Percentiles rank a stretch among this genome's conserved stretches.
These are phyloP conservation scores for Silurus lanzhouensis DNA, from an alignment of 2,797 vertebrate genomes.

Conservation along the genomic window DNA sequence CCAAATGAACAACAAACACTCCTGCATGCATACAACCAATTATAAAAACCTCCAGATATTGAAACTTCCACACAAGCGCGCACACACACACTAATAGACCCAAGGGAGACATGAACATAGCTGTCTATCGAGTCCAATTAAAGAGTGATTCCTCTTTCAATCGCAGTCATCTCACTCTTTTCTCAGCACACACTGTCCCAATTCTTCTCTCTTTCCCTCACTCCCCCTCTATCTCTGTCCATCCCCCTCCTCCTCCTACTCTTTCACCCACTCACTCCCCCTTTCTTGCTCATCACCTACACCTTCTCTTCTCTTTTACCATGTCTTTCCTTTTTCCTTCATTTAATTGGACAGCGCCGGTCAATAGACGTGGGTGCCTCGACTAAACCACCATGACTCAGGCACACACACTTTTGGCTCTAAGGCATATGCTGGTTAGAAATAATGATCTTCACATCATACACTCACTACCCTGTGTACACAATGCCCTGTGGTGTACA, in stretches of 20 bases:
- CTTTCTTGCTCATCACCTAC: slow-evolving; percentile 16
- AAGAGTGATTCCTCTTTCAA: slow-evolving; percentile 64
- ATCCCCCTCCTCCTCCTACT: neutral
- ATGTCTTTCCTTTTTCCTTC: slow-evolving; percentile 15
- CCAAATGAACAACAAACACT: slow-evolving; percentile 64
- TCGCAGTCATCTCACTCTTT: slow-evolving; percentile 45
- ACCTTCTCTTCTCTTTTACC: slow-evolving; percentile 17
- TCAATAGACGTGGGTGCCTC: slow-evolving; percentile 61
- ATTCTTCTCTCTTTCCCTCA: slow-evolving; percentile 45
- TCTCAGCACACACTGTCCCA: slow-evolving; percentile 44
- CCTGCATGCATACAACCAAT: neutral
- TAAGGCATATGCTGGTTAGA: slow-evolving; percentile 33
- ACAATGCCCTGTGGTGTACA: neutral
- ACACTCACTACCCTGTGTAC: neutral
- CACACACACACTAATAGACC: slow-evolving; percentile 71
- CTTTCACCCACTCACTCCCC: slow-evolving; percentile 4
- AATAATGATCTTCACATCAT: slow-evolving; percentile 22
- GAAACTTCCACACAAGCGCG: neutral
- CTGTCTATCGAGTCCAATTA: slow-evolving; percentile 75
- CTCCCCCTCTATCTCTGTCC: neutral
- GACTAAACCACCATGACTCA: slow-evolving; percentile 46
- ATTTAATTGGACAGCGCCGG: slow-evolving; percentile 65
- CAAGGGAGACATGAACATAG: slow-evolving; percentile 69
- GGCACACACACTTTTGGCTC: slow-evolving; percentile 42
- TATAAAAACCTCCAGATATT: neutral